Evolutionary conservation across 2,797 vertebrate genomes (phyloP), one percentile per base, ranked within the genome.

Genomic region (Phrynocephalus vlangalii): DNA sequence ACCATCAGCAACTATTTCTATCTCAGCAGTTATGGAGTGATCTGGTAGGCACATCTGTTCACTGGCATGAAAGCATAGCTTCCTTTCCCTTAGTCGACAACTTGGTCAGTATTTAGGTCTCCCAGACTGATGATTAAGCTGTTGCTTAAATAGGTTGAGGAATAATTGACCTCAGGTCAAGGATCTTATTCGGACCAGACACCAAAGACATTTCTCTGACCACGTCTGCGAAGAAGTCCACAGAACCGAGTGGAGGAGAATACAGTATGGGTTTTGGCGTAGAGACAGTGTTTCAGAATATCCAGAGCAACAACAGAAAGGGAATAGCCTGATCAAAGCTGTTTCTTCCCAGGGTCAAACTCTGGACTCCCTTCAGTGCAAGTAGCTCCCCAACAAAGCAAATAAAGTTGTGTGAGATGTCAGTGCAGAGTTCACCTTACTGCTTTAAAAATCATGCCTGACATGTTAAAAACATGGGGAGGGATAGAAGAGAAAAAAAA

Each of bases 41-140:
- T 95, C 95, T 92, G 90, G 95, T 90, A 90, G 94, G 92, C 94
- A 93, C 96, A 97, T 97, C 96, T 97, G 96, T 93, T 97, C 87
- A 95, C 93, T 89, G 96, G 94, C 94, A 94, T 97, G 92, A 97
- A 93, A 93, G 91, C 82, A 92, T 90, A 94, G 90, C 90, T 96
- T 95, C 94, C 93, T 97, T 97, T 96, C 96, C 95, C 96, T 97
- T 96, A 96, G 94, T 97, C 95, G 91, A 96, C 96, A 96, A 96
- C 94, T 94, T 93, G 85, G 44, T 90, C 93, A 94, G 71, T 96
- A 97, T 98, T 97, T 97, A 97, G 94, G 93, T 97, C 96, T 95
- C 95, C 94, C 95, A 94, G 93, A 97, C 93, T 97, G 97, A 97
- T 97, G 96, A 98, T 96, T 95, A 96, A 96, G 95, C 95, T 96